Evolutionary conservation across 2,888 invertebrate genomes (phyloP).

Genomic region (Chalcosyrphus nemorum): DNA sequence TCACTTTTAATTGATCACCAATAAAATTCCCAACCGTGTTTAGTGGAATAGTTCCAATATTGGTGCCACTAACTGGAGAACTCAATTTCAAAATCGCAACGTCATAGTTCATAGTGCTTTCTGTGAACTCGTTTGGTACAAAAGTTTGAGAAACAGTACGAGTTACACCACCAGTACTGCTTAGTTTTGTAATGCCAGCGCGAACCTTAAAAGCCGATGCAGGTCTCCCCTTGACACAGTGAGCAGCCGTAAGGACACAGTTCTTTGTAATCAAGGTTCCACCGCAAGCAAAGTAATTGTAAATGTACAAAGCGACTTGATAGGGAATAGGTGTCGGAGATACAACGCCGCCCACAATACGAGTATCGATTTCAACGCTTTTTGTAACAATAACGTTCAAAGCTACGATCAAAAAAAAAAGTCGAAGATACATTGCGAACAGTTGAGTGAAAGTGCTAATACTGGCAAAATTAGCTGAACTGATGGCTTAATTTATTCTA

Average conservation of each 20-base stretch:
- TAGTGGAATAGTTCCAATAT: slow-evolving; percentile 76
- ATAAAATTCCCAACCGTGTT: slow-evolving; percentile 74
- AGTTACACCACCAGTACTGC: slow-evolving; percentile 74
- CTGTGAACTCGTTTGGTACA: slow-evolving; percentile 75
- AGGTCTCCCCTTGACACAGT: slow-evolving; percentile 76
- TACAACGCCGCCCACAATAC: background rate
- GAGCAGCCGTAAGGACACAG: slow-evolving; percentile 79
- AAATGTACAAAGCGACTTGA: slow-evolving; percentile 76
- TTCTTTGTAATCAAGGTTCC: slow-evolving; percentile 76
- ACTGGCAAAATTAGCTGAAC: background rate
- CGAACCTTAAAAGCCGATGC: slow-evolving; percentile 74
- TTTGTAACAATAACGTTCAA: background rate
- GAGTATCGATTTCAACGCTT: background rate
- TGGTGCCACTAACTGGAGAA: slow-evolving; percentile 74
- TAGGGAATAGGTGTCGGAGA: slow-evolving; percentile 74
- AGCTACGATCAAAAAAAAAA: background rate
- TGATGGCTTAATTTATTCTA: background rate
- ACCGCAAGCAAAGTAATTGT: slow-evolving; percentile 77
- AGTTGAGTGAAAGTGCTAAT: background rate
- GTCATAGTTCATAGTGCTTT: slow-evolving; percentile 75
- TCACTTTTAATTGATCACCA: slow-evolving; percentile 76
- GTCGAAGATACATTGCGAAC: background rate
- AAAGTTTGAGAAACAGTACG: slow-evolving; percentile 74
- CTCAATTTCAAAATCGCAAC: slow-evolving; percentile 77
- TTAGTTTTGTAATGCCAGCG: slow-evolving; percentile 76